Conservation (phyloP, 2,113 vertebrate genomes). For the Xenopus borealis region DNA sequence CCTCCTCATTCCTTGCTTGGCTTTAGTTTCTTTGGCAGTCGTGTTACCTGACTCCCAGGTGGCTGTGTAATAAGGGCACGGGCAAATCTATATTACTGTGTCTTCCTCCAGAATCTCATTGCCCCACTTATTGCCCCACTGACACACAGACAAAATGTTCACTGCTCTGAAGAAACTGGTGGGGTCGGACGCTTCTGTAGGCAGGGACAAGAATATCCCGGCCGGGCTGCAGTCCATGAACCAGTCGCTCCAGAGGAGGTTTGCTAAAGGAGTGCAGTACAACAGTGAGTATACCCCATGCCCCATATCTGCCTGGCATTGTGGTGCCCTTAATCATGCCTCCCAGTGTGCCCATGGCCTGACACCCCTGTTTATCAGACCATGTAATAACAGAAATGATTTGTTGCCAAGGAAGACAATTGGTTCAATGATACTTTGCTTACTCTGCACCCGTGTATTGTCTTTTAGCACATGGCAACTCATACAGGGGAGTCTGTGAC, state of each 20-base stretch:
- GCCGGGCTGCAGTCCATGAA: slow-evolving; percentile 97
- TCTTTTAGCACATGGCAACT: no score
- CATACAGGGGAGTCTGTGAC: no score
- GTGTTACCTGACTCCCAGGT: neutral
- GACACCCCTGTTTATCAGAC: no score
- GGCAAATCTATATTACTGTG: no score
- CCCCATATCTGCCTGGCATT: no score
- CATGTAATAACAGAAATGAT: no score
- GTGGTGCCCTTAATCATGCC: no score
- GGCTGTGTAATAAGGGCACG: neutral
- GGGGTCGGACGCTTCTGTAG: slow-evolving; percentile 82
- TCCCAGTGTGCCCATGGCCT: no score
- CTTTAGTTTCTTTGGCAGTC: neutral
- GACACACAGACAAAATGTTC: slow-evolving; percentile 72
- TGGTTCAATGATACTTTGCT: no score
- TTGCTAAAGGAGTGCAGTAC: slow-evolving; percentile 96
- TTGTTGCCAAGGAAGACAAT: no score
- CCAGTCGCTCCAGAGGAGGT: slow-evolving; percentile 90
- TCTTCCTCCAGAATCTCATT: neutral
- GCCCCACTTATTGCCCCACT: neutral
- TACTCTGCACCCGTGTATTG: no score
- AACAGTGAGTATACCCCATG: slow-evolving; percentile 80
- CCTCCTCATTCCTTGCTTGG: neutral
- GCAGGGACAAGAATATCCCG: slow-evolving; percentile 87
- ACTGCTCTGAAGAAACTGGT: slow-evolving; percentile 95